phyloP scores from a whole-genome alignment of 53 echinoderm and acorn worm genomes.

The Paracentrotus lividus region DNA sequence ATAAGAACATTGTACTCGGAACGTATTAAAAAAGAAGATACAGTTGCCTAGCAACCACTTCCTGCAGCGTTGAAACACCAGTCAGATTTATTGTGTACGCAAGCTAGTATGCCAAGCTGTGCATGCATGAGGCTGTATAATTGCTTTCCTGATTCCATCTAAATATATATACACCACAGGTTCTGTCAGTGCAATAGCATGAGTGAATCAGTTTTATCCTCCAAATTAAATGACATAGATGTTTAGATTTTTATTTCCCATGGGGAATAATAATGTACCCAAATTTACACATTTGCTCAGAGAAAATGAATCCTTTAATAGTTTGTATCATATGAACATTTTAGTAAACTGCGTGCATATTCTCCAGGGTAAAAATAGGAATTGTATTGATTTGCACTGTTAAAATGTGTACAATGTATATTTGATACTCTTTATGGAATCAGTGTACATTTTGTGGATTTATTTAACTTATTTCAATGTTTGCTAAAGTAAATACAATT shows the following conservation, averaged over 20 bases:
- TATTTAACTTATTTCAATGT: no score
- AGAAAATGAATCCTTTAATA: neutral
- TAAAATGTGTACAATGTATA: no score
- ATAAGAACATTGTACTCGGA: slow-evolving; percentile 62
- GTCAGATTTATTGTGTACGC: slow-evolving; percentile 50
- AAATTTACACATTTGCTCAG: neutral
- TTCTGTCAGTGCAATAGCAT: neutral
- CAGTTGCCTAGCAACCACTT: slow-evolving; percentile 60
- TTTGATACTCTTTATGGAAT: neutral
- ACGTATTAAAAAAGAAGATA: slow-evolving; percentile 67
- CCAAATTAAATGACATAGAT: slow-evolving; percentile 9
- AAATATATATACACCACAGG: neutral
- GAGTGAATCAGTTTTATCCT: neutral
- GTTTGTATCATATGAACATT: no score
- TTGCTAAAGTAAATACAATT: no score
- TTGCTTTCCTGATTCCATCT: slow-evolving; percentile 19
- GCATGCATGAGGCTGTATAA: slow-evolving; percentile 55
- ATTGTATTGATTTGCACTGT: no score
- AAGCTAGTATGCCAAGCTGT: slow-evolving; percentile 29
- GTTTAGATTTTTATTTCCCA: neutral
- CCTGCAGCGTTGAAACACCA: slow-evolving; percentile 33
- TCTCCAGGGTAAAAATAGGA: no score
- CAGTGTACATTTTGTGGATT: neutral
- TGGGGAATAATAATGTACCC: neutral
- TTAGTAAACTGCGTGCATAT: no score